Evolutionary conservation across 1,140 invertebrate genomes (phyloP), one percentile per base, ranked within the genome.

Genomic region (Drosophila sp.): DNA sequence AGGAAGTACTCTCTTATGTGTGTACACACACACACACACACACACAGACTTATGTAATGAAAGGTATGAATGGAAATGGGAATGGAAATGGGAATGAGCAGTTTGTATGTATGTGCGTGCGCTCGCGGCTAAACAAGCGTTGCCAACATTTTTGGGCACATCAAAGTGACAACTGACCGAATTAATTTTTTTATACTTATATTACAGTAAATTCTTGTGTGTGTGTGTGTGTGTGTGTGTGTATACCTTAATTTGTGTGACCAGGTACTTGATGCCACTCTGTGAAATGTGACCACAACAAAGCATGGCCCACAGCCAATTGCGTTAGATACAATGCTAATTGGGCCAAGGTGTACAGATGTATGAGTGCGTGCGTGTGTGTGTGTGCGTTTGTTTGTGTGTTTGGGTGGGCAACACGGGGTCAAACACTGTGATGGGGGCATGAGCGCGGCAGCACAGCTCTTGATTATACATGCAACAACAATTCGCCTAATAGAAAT

Each of bases 91-190:
- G 46, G 51, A 7, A 21, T 32, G 53, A 58, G 76, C 59, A 36
- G 36, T 43, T n/a, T n/a, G n/a, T n/a, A n/a, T n/a, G n/a, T n/a
- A n/a, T n/a, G n/a, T n/a, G 64, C 36, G 40, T 73, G 67, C 54
- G 83, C 83, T 71, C 45, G 79, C 64, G 83, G 83, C 79, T 56
- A 76, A 79, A 79, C 79, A 82, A 78, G 76, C 53, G 74, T 76
- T 73, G 56, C 64, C 38, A 56, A 70, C 63, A 78, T 63, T 69
- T 45, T 50, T 66, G 62, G 51, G 57, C 34, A 89, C 67, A 79
- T 89, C 76, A 79, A 87, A 89, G 76, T 71, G 75, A 86, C 78
- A 82, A 87, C 76, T 89, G 78, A 79, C 83, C 71, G 76, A 65
- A 82, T 82, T 87, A 81, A 67, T 66, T 57, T 67, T 66, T 61